Evolutionary conservation across 2,113 vertebrate genomes (phyloP).

Genomic region (Ptilorrhoa leucosticta): DNA sequence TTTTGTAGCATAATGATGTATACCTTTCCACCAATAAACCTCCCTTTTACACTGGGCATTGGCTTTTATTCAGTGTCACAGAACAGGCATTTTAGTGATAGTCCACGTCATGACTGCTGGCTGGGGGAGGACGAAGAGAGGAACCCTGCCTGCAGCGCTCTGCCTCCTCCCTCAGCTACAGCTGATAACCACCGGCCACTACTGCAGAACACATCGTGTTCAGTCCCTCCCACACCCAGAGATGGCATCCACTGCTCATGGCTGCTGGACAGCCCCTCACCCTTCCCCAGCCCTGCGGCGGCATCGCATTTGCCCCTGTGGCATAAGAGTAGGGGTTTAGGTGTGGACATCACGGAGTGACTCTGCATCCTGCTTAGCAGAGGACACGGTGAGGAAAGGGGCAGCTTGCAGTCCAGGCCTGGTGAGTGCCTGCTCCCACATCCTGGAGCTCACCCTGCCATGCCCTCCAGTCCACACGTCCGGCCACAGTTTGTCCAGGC

Average conservation of each 20-base stretch:
- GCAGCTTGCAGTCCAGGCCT: neutral
- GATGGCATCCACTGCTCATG: no score
- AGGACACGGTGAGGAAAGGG: neutral
- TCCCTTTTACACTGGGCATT: neutral
- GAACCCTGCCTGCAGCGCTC: neutral
- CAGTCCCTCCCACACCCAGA: neutral
- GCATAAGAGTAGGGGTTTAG: fast-evolving
- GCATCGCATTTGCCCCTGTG: neutral
- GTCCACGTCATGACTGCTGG: fast-evolving
- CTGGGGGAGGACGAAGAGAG: neutral
- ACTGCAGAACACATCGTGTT: fast-evolving
- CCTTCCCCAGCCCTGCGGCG: neutral
- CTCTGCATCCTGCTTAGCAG: neutral
- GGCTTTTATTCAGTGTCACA: neutral
- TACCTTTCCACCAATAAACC: neutral
- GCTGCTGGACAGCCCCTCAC: neutral
- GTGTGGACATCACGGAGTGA: neutral
- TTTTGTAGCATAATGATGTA: neutral
- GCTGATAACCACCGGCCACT: neutral
- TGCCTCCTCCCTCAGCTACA: neutral
- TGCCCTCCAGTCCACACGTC: neutral
- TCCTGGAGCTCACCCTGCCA: neutral
- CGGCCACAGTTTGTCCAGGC: neutral
- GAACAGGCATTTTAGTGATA: neutral
- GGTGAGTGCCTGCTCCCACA: no score